A percentile compares a stretch with the other conserved stretches of the same genome.
phyloP scores from a whole-genome alignment of 2,797 vertebrate genomes.

The Bufotes viridis region DNA sequence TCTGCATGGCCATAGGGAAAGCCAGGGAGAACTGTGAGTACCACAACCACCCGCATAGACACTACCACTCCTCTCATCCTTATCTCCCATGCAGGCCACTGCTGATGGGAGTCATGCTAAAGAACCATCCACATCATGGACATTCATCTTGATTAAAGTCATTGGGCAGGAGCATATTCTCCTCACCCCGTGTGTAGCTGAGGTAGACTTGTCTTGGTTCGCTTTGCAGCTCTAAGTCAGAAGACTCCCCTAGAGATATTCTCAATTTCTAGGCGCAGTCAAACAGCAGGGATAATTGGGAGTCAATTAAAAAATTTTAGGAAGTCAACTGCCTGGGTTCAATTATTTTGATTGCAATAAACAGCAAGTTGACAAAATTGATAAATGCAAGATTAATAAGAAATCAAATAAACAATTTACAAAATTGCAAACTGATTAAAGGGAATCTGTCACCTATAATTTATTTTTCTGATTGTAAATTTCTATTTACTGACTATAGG shows the following conservation, averaged over 20 bases:
- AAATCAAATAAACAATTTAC: neutral
- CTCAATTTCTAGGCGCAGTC: neutral
- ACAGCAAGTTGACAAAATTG: neutral
- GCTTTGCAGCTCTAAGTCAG: neutral
- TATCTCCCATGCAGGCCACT: too few species aligned
- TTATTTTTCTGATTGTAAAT: too few species aligned
- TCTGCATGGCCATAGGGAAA: too few species aligned
- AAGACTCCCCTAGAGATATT: neutral
- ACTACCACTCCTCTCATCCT: too few species aligned
- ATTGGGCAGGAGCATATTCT: neutral
- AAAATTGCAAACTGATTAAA: neutral
- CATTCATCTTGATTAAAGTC: too few species aligned
- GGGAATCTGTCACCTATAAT: too few species aligned
- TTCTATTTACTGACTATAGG: too few species aligned
- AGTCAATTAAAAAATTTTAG: neutral
- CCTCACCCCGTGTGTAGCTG: neutral
- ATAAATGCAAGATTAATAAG: neutral
- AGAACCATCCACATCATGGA: too few species aligned
- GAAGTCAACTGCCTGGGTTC: neutral
- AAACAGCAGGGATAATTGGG: neutral
- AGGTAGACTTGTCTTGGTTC: neutral
- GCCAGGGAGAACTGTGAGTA: too few species aligned
- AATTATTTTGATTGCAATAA: conserved; percentile 9
- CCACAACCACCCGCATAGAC: too few species aligned
- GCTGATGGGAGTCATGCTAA: too few species aligned